Evolutionary conservation across 2,113 vertebrate genomes (phyloP).

Genomic region (Halcyon malimbica): DNA sequence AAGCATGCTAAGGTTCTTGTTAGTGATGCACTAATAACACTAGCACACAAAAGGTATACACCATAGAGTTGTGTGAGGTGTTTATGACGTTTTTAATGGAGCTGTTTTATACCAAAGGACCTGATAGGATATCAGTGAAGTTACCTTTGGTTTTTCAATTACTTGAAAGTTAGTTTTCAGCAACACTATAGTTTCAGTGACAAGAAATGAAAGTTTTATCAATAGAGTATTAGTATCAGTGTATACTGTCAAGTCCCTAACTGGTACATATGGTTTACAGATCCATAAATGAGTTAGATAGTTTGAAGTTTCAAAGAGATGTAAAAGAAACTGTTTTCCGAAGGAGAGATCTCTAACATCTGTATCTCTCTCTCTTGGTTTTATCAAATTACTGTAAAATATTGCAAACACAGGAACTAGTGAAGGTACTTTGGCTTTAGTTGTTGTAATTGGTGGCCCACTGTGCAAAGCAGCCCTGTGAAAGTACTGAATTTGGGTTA

Average conservation of each 20-base stretch:
- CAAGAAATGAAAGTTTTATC: neutral
- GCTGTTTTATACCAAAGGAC: neutral
- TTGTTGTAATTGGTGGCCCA: neutral
- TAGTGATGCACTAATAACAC: neutral
- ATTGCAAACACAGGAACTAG: neutral
- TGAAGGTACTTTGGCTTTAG: neutral
- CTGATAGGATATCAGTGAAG: neutral
- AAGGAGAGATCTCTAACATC: neutral
- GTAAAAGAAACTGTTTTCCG: neutral
- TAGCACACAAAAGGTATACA: neutral
- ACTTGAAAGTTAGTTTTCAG: neutral
- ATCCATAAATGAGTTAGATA: neutral
- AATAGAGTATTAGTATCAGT: neutral
- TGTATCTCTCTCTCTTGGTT: neutral
- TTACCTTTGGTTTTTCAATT: neutral
- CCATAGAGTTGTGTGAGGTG: rapidly evolving
- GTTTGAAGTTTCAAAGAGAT: neutral
- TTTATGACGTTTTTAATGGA: neutral
- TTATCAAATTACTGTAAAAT: neutral
- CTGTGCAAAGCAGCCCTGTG: neutral
- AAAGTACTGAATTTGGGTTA: neutral
- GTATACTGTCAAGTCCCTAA: neutral
- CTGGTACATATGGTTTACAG: neutral
- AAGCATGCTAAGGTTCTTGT: neutral
- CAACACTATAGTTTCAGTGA: neutral